These are phyloP conservation scores for Drosophila atripex DNA, from an alignment of 2,888 invertebrate species.

Conservation along the genomic window DNA sequence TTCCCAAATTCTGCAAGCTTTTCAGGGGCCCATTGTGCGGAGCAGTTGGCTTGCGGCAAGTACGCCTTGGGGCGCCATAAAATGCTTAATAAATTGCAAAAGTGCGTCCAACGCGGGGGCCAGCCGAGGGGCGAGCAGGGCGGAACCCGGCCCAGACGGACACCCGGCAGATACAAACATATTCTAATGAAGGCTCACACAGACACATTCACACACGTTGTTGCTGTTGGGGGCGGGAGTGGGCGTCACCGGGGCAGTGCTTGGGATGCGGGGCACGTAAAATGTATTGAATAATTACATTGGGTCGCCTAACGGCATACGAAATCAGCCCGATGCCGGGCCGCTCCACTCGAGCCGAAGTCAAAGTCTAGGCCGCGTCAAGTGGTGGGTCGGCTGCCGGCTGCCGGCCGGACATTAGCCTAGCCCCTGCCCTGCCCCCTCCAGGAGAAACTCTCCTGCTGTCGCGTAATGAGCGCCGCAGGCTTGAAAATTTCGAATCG, in stretches of 20 bases:
- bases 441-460: slow-evolving; percentile 36
- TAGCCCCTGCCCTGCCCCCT: neutral
- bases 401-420: slow-evolving; percentile 33
- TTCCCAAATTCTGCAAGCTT: slow-evolving; percentile 27
- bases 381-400: slow-evolving; percentile 37
- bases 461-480: slow-evolving; percentile 67
- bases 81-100: slow-evolving; percentile 77
- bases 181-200: slow-evolving; percentile 63
- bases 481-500: slow-evolving; percentile 57
- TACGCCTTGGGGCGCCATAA: slow-evolving; percentile 76
- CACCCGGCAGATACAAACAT: slow-evolving; percentile 45
- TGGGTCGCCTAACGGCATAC: slow-evolving; percentile 72
- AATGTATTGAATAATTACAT: slow-evolving; percentile 79
- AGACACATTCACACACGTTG: neutral
- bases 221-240: neutral
- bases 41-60: slow-evolving; percentile 56
- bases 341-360: slow-evolving; percentile 3
- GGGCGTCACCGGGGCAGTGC: slow-evolving; percentile 17
- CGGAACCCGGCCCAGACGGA: too few relatives aligned
- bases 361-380: slow-evolving; percentile 32
- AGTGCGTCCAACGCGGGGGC: slow-evolving; percentile 60
- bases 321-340: slow-evolving; percentile 44
- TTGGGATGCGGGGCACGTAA: slow-evolving; percentile 73
- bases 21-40: slow-evolving; percentile 47
- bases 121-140: neutral